Evolutionary conservation across 2,797 vertebrate genomes (phyloP).

Genomic region (Gastrophryne carolinensis): DNA sequence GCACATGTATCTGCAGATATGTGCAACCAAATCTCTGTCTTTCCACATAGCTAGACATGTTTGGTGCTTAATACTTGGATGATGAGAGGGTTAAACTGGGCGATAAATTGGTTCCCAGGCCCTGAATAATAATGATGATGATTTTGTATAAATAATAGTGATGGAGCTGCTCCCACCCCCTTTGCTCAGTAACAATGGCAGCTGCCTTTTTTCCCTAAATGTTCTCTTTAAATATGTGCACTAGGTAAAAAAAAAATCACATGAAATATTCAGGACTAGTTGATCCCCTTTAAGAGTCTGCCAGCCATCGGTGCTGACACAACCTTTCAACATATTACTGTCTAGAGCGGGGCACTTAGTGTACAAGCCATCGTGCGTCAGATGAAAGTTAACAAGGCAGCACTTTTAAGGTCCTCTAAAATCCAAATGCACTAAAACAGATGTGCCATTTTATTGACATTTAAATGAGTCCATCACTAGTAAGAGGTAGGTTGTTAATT

Average conservation of each 20-base stretch:
- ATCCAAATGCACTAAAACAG: slow-evolving; percentile 38
- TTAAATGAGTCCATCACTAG: slow-evolving; percentile 50
- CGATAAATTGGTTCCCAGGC: too few species aligned
- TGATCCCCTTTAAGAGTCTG: neutral
- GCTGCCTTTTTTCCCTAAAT: too few species aligned
- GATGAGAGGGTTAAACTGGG: too few species aligned
- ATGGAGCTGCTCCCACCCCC: too few species aligned
- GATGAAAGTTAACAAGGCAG: slow-evolving; percentile 32
- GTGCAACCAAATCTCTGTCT: too few species aligned
- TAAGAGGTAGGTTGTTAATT: slow-evolving; percentile 48
- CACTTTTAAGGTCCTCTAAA: neutral
- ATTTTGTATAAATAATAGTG: too few species aligned
- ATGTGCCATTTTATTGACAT: slow-evolving; percentile 45
- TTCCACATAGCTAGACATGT: too few species aligned
- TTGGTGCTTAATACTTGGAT: too few species aligned
- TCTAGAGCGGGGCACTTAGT: slow-evolving; percentile 2
- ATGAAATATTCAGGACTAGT: neutral
- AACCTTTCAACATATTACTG: slow-evolving; percentile 10
- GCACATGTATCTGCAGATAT: too few species aligned
- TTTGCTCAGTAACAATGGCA: too few species aligned
- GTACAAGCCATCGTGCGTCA: slow-evolving; percentile 7
- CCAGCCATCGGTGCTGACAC: neutral
- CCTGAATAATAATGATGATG: too few species aligned
- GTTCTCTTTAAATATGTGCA: neutral
- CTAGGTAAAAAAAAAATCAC: neutral